phyloP scores from a whole-genome alignment of 2,888 invertebrate genomes.

The Fragum whitleyi region DNA sequence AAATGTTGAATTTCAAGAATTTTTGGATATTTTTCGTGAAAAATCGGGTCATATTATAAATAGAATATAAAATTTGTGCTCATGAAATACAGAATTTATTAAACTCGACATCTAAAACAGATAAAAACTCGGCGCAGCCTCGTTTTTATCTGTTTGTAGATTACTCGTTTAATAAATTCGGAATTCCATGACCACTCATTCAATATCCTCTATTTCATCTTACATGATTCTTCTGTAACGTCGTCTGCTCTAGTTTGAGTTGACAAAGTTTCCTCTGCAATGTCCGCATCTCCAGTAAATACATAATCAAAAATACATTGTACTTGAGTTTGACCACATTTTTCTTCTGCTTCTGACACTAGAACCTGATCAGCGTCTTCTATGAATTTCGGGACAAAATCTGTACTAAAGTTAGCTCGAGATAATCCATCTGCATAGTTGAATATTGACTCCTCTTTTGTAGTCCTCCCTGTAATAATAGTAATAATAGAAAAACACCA shows the following conservation, averaged over 20 bases:
- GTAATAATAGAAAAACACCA: too few species aligned
- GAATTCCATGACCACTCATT: too few species aligned
- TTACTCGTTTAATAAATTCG: too few species aligned
- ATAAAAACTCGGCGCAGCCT: too few species aligned
- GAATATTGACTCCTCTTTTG: slow-evolving; percentile 37
- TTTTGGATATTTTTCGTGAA: too few species aligned
- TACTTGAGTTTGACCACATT: slow-evolving; percentile 40
- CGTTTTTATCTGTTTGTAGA: too few species aligned
- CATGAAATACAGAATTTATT: too few species aligned
- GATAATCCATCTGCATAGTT: slow-evolving; percentile 41
- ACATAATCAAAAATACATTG: slow-evolving; percentile 62
- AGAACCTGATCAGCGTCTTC: slow-evolving; percentile 52
- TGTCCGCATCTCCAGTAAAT: slow-evolving; percentile 48
- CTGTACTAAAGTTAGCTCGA: slow-evolving; percentile 43
- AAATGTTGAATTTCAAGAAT: too few species aligned
- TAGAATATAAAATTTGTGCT: too few species aligned
- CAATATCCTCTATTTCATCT: too few species aligned
- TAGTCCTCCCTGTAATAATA: slow-evolving; percentile 39
- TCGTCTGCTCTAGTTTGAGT: neutral
- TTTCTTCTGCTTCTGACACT: slow-evolving; percentile 35
- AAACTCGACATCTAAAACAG: too few species aligned
- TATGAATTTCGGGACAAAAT: slow-evolving; percentile 55
- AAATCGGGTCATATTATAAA: too few species aligned
- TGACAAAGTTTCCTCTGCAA: neutral
- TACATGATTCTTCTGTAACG: neutral